phyloP scores from a whole-genome alignment of 2,888 invertebrate genomes.

The Campoletis raptor region DNA sequence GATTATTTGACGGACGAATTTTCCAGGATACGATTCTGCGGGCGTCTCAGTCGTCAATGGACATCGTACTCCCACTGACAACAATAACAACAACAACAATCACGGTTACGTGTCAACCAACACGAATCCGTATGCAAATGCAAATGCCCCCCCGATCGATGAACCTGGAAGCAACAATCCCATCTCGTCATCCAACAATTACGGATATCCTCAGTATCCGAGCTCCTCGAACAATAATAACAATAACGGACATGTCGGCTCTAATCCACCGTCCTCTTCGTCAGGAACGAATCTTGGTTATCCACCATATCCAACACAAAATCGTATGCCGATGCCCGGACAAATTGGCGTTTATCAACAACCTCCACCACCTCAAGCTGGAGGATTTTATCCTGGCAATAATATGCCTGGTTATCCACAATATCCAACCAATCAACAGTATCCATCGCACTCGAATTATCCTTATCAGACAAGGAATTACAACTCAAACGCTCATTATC shows the following conservation, averaged over 20 bases:
- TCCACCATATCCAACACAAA: constrained; percentile 80
- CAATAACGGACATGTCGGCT: constrained; percentile 72
- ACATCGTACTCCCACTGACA: constrained; percentile 69
- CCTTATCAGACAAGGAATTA: constrained; percentile 73
- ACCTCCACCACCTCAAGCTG: constrained; percentile 56
- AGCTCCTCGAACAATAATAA: constrained; percentile 71
- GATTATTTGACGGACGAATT: constrained; percentile 54
- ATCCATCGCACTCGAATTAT: constrained; percentile 74
- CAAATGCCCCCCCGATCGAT: constrained; percentile 80
- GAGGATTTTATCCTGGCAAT: constrained; percentile 70
- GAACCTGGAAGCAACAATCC: constrained; percentile 70
- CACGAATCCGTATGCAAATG: constrained; percentile 80
- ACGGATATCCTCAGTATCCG: constrained; percentile 80
- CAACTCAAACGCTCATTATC: constrained; percentile 73
- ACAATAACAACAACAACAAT: constrained; percentile 66
- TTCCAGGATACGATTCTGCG: constrained; percentile 82
- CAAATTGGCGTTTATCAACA: constrained; percentile 70
- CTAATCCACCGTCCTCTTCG: constrained; percentile 55
- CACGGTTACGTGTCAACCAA: constrained; percentile 73
- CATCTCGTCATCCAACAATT: constrained; percentile 74
- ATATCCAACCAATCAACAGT: constrained; percentile 73
- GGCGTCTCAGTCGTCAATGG: constrained; percentile 81
- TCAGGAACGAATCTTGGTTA: constrained; percentile 75
- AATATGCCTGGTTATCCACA: constrained; percentile 62
- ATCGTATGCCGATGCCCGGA: constrained; percentile 79